Base-by-base conservation (phyloP, 2,888 invertebrate species). In the Anorthoa munda region DNA sequence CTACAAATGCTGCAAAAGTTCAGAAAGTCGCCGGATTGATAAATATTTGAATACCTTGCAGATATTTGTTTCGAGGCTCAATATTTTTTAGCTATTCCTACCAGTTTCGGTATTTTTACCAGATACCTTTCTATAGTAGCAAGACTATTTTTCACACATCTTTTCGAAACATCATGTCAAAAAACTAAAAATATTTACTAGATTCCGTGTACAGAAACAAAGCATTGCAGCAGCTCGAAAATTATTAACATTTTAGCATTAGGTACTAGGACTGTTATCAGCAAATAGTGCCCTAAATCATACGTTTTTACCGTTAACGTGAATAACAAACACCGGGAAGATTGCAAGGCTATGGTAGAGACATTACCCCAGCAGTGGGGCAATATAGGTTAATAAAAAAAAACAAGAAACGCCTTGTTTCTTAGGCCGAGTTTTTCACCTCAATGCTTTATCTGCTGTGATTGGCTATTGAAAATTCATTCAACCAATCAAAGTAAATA, bases 21-120 rank as follows among this genome's bases (percentile, higher is more conserved):
- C 46, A 55, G 55, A 64, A 64, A 31, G 51, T 66, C 66, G 21
- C 26, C 4, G 31, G 56, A 39, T 65, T 81, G 53, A 65, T 68
- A 72, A 66, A 81, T 76, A 70, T 70, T 66, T 50, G 23, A 79
- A 66, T 55, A 21, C n/a, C 31, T 31, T 53, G 23, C 31, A 66
- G 56, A 81, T 70, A 75, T 75, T 39, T 75, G 50, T 66, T 66
- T 75, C 18, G 23, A 31, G 18, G 13, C 17, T 45, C 3, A 39
- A 45, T 63, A 4, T 31, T 58, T 53, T 64, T 2, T 13, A 48
- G 11, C 15, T 13, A 17, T 4, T 7, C 18, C 17, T 21, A 17
- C 15, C 7, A 15, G 60, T 3, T 17, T 55, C 7, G 13, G 15
- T 50, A 46, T 21, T 50, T n/a, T 13, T 23, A 26, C 39, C 39